These are phyloP conservation scores for Gobius niger DNA, from an alignment of 2,113 vertebrate species.

Conservation along the genomic window DNA sequence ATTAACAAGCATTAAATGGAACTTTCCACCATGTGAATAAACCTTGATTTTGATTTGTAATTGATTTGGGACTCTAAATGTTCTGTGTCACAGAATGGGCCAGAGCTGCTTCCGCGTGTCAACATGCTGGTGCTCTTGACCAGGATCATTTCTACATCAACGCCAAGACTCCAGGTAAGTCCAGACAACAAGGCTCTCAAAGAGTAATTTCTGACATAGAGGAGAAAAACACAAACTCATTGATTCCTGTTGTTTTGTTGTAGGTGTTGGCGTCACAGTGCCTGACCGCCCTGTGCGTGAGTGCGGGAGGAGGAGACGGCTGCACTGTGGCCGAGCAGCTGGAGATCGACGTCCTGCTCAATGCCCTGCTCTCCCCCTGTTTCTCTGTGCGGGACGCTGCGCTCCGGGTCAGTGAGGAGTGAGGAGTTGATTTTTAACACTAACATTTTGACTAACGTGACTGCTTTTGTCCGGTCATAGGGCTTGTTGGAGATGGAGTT, in stretches of 20 bases:
- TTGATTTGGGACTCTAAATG: slow-evolving; percentile 1
- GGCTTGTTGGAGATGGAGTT: slow-evolving; percentile 93
- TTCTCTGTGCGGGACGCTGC: slow-evolving; percentile 90
- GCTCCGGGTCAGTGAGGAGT: slow-evolving; percentile 81
- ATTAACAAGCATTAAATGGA: too few relatives aligned
- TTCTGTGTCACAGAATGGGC: slow-evolving; percentile 81
- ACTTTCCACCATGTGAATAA: too few relatives aligned
- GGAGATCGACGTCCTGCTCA: slow-evolving; percentile 90
- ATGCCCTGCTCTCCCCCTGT: slow-evolving; percentile 87
- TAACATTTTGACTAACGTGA: background rate
- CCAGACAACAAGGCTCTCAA: background rate
- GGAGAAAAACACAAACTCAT: too few relatives aligned
- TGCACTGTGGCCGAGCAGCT: slow-evolving; percentile 92
- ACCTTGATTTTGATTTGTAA: background rate
- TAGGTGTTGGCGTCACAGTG: slow-evolving; percentile 91
- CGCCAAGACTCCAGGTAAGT: slow-evolving; percentile 89
- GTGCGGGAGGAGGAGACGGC: slow-evolving; percentile 85
- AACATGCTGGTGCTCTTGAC: slow-evolving; percentile 90
- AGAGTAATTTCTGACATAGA: background rate
- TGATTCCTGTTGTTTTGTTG: background rate
- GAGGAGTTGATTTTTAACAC: background rate
- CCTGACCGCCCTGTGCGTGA: slow-evolving; percentile 84
- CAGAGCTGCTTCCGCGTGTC: slow-evolving; percentile 91
- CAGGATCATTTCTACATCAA: slow-evolving; percentile 83
- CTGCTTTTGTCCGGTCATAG: slow-evolving; percentile 60